phyloP scores from a whole-genome alignment of 92 coral and sea anemone genomes.

The Zoanthus gigantus region DNA sequence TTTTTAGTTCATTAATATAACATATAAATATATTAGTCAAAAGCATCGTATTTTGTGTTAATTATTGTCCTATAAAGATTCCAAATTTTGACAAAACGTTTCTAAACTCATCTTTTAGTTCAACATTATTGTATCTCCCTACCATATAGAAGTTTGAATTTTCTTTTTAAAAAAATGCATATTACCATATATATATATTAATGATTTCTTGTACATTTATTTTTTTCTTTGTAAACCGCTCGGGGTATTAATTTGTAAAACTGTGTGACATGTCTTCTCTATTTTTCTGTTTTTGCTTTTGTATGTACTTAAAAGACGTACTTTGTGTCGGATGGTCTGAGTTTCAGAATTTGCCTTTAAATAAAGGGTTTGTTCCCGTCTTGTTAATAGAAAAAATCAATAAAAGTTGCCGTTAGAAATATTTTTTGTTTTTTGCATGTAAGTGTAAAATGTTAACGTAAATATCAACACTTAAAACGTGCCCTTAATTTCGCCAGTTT shows the following conservation, averaged over 20 bases:
- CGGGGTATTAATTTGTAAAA: no score
- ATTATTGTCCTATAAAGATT: neutral
- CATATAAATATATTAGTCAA: neutral
- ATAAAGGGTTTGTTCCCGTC: neutral
- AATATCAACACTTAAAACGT: neutral
- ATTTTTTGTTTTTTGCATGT: neutral
- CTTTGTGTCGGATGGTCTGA: no score
- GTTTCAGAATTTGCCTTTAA: neutral
- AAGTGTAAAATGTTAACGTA: neutral
- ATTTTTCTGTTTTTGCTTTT: no score
- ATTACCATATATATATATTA: no score
- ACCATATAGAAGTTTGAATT: no score
- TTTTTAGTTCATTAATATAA: neutral
- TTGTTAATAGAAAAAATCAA: neutral
- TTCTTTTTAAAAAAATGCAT: no score
- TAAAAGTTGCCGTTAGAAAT: neutral
- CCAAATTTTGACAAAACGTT: neutral
- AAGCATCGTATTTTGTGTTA: neutral
- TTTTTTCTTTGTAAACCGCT: no score
- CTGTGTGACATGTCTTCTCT: no score
- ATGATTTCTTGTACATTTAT: no score
- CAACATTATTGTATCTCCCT: neutral
- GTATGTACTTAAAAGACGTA: no score
- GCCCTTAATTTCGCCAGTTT: conserved; percentile 2
- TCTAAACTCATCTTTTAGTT: neutral